A percentile compares a stretch with the other conserved stretches of the same genome.
These are phyloP conservation scores for Epizoanthus ramosus DNA, from an alignment of 92 coral and sea anemone species.

Conservation along the genomic window DNA sequence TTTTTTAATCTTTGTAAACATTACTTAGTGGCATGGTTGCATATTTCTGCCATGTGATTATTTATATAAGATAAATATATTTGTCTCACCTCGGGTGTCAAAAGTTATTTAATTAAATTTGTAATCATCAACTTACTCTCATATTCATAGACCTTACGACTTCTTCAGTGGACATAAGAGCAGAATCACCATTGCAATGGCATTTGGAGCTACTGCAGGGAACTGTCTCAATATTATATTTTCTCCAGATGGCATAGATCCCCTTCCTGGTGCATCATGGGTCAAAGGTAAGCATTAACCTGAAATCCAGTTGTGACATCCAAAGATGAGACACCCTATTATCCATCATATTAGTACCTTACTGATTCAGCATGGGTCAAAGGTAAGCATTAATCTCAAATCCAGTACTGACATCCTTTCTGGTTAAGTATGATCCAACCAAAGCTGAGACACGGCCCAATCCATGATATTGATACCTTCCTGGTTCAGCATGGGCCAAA, in stretches of 20 bases:
- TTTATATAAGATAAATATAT: neutral
- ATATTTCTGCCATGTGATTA: neutral
- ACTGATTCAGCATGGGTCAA: no score
- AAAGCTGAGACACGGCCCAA: no score
- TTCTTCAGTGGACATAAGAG: constrained; percentile 30
- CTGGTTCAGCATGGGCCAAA: no score
- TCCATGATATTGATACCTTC: no score
- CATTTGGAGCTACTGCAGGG: constrained; percentile 30
- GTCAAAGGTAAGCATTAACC: neutral
- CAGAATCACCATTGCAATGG: constrained; percentile 27
- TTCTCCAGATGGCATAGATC: neutral
- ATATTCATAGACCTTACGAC: constrained; percentile 8
- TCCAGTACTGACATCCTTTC: neutral
- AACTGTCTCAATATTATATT: constrained; percentile 4
- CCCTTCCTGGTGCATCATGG: constrained; percentile 4
- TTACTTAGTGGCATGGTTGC: neutral
- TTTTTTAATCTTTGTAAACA: no score
- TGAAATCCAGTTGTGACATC: neutral
- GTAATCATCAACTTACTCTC: neutral
- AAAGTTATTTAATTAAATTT: neutral
- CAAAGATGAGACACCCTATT: no score
- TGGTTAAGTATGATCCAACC: no score
- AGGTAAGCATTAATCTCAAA: no score
- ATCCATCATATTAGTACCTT: no score
- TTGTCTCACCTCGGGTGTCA: neutral